A percentile compares a stretch with the other conserved stretches of the same genome.
Conservation (phyloP, 2,888 invertebrate species). For the Syritta pipiens region DNA sequence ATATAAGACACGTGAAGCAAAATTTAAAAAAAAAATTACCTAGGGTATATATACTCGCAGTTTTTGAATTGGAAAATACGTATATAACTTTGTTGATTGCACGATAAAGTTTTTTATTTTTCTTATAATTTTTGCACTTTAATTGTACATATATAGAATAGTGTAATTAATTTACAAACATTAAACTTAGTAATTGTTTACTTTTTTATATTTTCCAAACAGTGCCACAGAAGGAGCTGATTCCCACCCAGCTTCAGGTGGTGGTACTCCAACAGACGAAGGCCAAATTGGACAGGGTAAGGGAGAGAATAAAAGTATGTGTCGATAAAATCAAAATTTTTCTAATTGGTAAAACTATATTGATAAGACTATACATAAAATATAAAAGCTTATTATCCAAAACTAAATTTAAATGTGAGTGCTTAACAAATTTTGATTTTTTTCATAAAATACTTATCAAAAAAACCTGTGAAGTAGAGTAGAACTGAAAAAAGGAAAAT, state of each 20-base stretch:
- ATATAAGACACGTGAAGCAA: no score
- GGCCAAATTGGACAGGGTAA: slow-evolving; percentile 88
- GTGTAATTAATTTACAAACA: neutral
- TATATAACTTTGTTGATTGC: no score
- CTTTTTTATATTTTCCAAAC: slow-evolving; percentile 70
- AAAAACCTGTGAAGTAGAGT: no score
- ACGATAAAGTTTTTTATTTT: neutral
- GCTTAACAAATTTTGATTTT: slow-evolving; percentile 48
- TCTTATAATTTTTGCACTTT: neutral
- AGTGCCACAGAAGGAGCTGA: slow-evolving; percentile 95
- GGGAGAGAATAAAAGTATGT: slow-evolving; percentile 77
- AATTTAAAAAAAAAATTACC: no score
- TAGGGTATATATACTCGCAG: no score
- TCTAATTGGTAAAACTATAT: slow-evolving; percentile 70
- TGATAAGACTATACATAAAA: slow-evolving; percentile 15
- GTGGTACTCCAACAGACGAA: slow-evolving; percentile 89
- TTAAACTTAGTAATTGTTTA: neutral
- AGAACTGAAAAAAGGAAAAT: no score
- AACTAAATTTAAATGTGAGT: slow-evolving; percentile 26
- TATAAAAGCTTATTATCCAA: slow-evolving; percentile 28
- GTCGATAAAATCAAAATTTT: slow-evolving; percentile 72
- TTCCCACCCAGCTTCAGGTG: slow-evolving; percentile 89
- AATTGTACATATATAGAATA: neutral
- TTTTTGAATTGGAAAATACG: no score
- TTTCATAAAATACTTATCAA: no score